Evolutionary conservation across 2,797 vertebrate species (phyloP), one percentile per base, ranked within the genome.

Genomic region (Echiichthys vipera): DNA sequence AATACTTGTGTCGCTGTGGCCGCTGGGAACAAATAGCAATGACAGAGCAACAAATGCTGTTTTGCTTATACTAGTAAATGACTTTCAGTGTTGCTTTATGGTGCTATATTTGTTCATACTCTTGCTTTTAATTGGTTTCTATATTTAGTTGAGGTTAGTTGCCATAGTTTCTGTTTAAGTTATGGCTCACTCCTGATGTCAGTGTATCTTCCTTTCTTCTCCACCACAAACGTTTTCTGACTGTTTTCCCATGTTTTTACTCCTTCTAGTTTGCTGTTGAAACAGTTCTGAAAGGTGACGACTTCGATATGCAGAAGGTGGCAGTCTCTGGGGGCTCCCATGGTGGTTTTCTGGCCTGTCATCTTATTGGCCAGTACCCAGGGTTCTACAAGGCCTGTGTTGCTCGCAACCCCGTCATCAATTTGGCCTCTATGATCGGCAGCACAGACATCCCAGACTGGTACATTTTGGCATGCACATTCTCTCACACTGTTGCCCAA

Each of bases 391-490:
- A 88, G 0, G 96, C 96, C 51, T 98, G 97, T 0, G 95, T 97
- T 66, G 92, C 91, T 20, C 94, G 96, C 61, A 99, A 99, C 88
- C 98, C 98, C 0, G 98, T 99, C 80, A 94, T 89, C 89, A 98
- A 99, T 89, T 86, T 99, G 0, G 95, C 96, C 39, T 96, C 97
- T 34, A 97, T 99, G 98, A 81, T 96, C 29, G 86, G 95, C 75
- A 88, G 93, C 90, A 99, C 98, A 0, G 98, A 99, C 88, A 98
- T 99, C 64, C 97, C 98, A 0, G 98, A 99, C 92, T 99, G 98
- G 98, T 99, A 90, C 11, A 27, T 73, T 11, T 62, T 51, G 18
- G 25, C 11, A 22, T 67, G 2, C 56, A 65, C 34, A 11, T 47
- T 65, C 56, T 10, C 56, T 10, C 6, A 15, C 9, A 34, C 30